Percentiles rank a stretch among this genome's conserved stretches.
Conservation (phyloP, 2,797 vertebrate genomes). For the Notamacropus eugenii region DNA sequence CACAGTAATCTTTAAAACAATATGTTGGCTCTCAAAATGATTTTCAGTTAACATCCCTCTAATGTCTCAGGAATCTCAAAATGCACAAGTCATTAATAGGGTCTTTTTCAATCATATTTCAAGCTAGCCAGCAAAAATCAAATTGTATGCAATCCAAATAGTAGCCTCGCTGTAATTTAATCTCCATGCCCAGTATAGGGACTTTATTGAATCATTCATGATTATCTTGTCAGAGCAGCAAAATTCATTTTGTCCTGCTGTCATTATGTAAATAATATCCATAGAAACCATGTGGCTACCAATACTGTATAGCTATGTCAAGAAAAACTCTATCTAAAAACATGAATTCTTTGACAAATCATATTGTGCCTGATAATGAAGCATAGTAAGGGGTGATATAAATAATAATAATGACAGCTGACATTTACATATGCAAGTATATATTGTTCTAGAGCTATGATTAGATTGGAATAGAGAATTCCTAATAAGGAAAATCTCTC, state of each 20-base stretch:
- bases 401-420: background rate
- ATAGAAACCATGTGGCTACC: slow-evolving; percentile 16
- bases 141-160: slow-evolving; percentile 7
- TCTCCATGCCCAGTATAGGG: slow-evolving; percentile 3
- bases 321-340: slow-evolving; percentile 8
- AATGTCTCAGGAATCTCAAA: slow-evolving; percentile 16
- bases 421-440: background rate
- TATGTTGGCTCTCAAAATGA: background rate
- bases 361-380: background rate
- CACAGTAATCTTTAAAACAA: slow-evolving; percentile 34
- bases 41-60: background rate
- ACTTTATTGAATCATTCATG: background rate
- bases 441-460: background rate
- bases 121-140: slow-evolving; percentile 34
- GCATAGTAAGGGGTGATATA: background rate
- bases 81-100: background rate
- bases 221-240: slow-evolving; percentile 38
- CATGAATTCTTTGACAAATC: background rate
- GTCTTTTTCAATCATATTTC: background rate
- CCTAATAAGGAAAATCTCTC: background rate
- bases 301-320: background rate
- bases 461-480: background rate
- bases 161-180: slow-evolving; percentile 5
- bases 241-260: slow-evolving; percentile 49
- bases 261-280: background rate